A percentile compares a stretch with the other conserved stretches of the same genome.
These are phyloP conservation scores for Actenoides hombroni DNA, from an alignment of 2,113 vertebrate genomes.

Conservation along the genomic window DNA sequence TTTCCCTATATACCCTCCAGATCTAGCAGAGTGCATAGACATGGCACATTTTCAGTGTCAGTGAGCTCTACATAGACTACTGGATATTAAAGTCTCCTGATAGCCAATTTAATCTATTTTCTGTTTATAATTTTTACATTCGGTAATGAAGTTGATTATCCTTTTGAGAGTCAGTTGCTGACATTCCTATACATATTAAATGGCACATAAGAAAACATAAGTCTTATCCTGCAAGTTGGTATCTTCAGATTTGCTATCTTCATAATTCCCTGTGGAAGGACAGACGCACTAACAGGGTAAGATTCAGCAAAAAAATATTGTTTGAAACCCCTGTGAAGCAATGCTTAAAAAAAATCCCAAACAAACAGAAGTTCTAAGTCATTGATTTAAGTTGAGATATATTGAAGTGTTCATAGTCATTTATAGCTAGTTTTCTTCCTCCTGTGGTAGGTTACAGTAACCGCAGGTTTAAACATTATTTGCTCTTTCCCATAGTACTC, in stretches of 20 bases:
- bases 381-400: not conserved
- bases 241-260: not conserved
- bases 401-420: not conserved
- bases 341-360: not conserved
- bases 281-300: not conserved
- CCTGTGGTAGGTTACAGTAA: not conserved
- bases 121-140: not conserved
- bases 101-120: not conserved
- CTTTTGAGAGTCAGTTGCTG: not conserved
- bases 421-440: not conserved
- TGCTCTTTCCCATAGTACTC: not conserved
- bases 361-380: not conserved
- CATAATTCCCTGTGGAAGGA: not conserved
- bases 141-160: not conserved
- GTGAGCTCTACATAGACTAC: not conserved
- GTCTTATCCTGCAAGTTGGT: not conserved
- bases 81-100: not conserved
- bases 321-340: not conserved
- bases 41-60: not conserved
- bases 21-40: not conserved
- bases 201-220: not conserved
- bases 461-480: no score
- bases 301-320: not conserved
- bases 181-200: not conserved
- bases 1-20: not conserved